Conservation (phyloP, 2,888 invertebrate genomes). For the Latheticus oryzae region DNA sequence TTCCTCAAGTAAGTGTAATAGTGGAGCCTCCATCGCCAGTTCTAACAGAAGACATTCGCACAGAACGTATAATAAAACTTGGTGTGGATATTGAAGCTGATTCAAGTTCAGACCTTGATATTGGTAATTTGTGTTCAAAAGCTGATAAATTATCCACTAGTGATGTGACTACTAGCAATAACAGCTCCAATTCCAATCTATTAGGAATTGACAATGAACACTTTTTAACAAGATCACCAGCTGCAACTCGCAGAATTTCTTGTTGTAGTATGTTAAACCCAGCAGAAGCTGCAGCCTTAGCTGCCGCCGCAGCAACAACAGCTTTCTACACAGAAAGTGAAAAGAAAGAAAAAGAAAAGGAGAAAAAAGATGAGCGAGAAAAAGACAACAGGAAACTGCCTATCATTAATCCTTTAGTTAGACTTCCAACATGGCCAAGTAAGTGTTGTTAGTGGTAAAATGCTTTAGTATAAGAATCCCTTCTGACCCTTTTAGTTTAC, state of each 20-base stretch:
- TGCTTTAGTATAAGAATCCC: constrained; percentile 20
- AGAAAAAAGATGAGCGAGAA: constrained; percentile 60
- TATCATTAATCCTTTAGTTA: constrained; percentile 90
- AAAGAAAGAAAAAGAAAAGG: constrained; percentile 58
- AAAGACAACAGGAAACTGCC: constrained; percentile 78
- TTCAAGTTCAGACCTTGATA: constrained; percentile 58
- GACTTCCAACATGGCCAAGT: constrained; percentile 90
- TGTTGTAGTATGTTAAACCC: constrained; percentile 90
- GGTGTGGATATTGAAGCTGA: constrained; percentile 60
- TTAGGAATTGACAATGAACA: constrained; percentile 73
- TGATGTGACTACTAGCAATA: constrained; percentile 60
- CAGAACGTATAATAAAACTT: constrained; percentile 59
- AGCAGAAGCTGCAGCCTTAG: constrained; percentile 72
- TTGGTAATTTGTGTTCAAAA: constrained; percentile 59
- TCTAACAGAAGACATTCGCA: constrained; percentile 68
- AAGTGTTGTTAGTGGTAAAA: constrained; percentile 57
- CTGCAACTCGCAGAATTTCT: constrained; percentile 89
- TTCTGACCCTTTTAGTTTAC: constrained; percentile 25
- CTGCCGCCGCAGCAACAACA: constrained; percentile 73
- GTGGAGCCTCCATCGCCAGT: constrained; percentile 82
- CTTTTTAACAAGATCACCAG: constrained; percentile 81
- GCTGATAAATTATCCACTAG: constrained; percentile 59
- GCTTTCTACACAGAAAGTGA: constrained; percentile 66
- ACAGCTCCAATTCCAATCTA: constrained; percentile 71
- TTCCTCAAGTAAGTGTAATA: constrained; percentile 79